Conservation (phyloP, 2,888 invertebrate species). For the Calliopum simillimum region DNA sequence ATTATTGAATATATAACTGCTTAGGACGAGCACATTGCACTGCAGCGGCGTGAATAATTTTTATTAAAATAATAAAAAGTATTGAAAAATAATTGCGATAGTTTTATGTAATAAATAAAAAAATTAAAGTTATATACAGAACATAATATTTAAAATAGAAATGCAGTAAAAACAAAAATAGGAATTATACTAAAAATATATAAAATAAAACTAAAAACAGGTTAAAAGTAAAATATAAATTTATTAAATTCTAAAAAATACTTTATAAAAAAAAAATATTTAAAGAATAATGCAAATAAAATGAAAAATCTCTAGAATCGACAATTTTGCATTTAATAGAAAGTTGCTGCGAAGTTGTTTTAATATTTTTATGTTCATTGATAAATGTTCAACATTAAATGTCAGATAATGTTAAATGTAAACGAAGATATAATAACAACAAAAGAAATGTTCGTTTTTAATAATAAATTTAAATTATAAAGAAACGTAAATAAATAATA, state of each 20-base stretch:
- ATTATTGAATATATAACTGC: too few relatives aligned
- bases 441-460: not conserved
- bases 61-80: too few relatives aligned
- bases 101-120: constrained; percentile 38
- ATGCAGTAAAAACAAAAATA: constrained; percentile 21
- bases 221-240: constrained; percentile 21
- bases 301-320: constrained; percentile 23
- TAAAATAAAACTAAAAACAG: constrained; percentile 28
- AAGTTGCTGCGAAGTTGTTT: constrained; percentile 29
- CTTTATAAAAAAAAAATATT: constrained; percentile 28
- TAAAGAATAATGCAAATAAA: constrained; percentile 25
- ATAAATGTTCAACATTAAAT: too few relatives aligned
- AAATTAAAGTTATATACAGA: too few relatives aligned
- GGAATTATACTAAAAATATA: constrained; percentile 42
- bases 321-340: constrained; percentile 29
- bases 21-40: not conserved
- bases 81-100: constrained; percentile 38
- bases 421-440: too few relatives aligned
- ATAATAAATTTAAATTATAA: not conserved
- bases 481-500: not conserved
- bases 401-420: too few relatives aligned
- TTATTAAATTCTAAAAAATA: constrained; percentile 43
- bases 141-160: constrained; percentile 8
- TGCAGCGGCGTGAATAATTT: too few relatives aligned
- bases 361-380: constrained; percentile 10